Conservation (phyloP, 2,113 vertebrate species). For the Pionites leucogaster region DNA sequence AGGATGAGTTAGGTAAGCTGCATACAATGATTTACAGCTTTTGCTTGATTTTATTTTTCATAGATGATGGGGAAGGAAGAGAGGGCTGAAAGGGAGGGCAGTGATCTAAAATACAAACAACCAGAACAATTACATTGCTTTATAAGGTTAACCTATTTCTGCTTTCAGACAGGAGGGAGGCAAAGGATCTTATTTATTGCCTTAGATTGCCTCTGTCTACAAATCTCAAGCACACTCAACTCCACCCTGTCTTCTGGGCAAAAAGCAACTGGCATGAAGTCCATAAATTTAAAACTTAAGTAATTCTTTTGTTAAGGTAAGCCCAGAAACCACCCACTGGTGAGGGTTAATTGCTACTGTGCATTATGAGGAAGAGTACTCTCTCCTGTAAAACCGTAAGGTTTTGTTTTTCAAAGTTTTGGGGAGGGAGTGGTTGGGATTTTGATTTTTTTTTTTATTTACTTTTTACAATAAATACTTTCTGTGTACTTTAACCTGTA, state of each 20-base stretch:
- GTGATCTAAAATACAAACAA: slow-evolving; percentile 10
- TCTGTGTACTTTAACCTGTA: background rate
- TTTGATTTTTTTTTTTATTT: background rate
- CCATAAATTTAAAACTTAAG: background rate
- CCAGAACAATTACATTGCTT: slow-evolving; percentile 12
- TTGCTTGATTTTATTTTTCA: background rate
- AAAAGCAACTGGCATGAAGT: background rate
- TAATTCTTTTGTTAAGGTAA: background rate
- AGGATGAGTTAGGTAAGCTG: background rate
- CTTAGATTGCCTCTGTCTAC: slow-evolving; percentile 30
- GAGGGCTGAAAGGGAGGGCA: background rate
- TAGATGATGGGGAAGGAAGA: background rate
- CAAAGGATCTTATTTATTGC: slow-evolving; percentile 33
- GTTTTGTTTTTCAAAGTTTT: background rate
- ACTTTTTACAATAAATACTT: background rate
- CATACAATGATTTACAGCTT: background rate
- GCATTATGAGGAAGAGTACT: background rate
- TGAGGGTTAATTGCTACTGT: background rate
- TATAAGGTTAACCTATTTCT: slow-evolving; percentile 42
- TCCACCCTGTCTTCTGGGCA: slow-evolving; percentile 43
- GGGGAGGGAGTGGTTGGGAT: background rate
- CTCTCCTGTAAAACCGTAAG: background rate
- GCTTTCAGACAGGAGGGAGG: slow-evolving; percentile 32
- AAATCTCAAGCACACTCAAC: slow-evolving; percentile 2
- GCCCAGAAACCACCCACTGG: background rate